A percentile compares a stretch with the other conserved stretches of the same genome.
Evolutionary conservation across 2,888 invertebrate genomes (phyloP).

Genomic region (Thera britannica): DNA sequence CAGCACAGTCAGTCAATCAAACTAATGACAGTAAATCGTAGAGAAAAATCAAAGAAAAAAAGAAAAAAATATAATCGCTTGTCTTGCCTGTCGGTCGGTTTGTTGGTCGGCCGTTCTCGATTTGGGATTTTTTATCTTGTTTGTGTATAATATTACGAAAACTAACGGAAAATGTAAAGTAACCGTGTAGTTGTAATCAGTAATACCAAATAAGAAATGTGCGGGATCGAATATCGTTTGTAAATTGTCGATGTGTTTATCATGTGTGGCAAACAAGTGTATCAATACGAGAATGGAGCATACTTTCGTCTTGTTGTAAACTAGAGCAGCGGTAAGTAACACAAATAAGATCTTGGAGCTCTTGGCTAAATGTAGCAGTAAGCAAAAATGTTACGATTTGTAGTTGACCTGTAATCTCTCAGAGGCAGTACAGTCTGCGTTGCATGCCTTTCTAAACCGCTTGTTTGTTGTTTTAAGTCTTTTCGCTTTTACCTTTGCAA

Average conservation of each 20-base stretch:
- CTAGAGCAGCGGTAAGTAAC: constrained; percentile 73
- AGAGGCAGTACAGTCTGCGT: constrained; percentile 49
- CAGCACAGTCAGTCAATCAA: too few species aligned
- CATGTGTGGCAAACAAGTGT: constrained; percentile 73
- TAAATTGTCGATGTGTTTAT: constrained; percentile 54
- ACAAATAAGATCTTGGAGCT: constrained; percentile 49
- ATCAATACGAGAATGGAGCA: constrained; percentile 79
- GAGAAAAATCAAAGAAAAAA: too few species aligned
- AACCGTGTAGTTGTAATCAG: constrained; percentile 49
- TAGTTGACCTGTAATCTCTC: constrained; percentile 51
- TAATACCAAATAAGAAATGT: constrained; percentile 13
- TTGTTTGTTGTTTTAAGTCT: constrained; percentile 58
- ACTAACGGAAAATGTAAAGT: constrained; percentile 75
- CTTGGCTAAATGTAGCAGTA: constrained; percentile 42
- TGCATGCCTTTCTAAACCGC: constrained; percentile 72
- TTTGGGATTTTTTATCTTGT: constrained; percentile 69
- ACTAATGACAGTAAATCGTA: too few species aligned
- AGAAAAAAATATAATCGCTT: too few species aligned
- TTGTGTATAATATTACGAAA: constrained; percentile 68
- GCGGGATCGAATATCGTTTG: constrained; percentile 38
- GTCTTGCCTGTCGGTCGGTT: too few species aligned
- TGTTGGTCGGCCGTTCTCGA: constrained; percentile 55
- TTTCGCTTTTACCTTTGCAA: constrained; percentile 31
- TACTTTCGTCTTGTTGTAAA: constrained; percentile 72
- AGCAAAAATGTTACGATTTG: constrained; percentile 40